These are phyloP conservation scores for Anaspis maculata DNA, from an alignment of 2,888 invertebrate genomes.

Conservation along the genomic window DNA sequence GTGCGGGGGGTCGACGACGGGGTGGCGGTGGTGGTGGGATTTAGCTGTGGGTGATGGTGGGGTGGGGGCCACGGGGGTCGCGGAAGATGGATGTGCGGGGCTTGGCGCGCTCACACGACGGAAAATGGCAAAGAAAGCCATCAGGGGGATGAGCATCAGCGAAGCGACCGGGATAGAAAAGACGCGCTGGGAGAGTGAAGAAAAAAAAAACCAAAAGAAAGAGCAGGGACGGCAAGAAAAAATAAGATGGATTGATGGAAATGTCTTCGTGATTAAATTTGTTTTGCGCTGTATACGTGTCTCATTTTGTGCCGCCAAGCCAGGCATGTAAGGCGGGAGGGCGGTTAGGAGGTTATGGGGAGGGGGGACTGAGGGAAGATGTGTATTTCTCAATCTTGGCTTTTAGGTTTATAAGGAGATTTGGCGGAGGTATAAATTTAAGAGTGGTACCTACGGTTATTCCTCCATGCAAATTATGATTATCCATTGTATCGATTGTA, in stretches of 20 bases:
- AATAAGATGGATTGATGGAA: conserved; percentile 44
- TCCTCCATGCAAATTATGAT: no score
- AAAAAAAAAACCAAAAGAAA: conserved; percentile 30
- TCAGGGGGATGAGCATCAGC: conserved; percentile 37
- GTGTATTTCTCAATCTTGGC: no score
- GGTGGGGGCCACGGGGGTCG: conserved; percentile 4
- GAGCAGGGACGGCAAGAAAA: conserved; percentile 29
- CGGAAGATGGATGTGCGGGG: conserved; percentile 25
- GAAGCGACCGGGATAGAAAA: conserved; percentile 35
- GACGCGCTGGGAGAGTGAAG: conserved; percentile 13
- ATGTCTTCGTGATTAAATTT: conserved; percentile 44
- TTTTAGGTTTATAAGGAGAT: no score
- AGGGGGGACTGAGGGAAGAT: no score
- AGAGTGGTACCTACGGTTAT: no score
- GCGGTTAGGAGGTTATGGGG: no score
- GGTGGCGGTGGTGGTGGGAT: conserved; percentile 9
- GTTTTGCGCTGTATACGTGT: conserved; percentile 41
- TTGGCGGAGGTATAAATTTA: no score
- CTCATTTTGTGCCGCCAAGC: conserved; percentile 32
- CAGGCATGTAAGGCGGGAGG: no score
- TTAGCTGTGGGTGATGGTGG: no score
- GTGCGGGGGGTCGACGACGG: conserved; percentile 20
- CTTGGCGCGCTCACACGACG: conserved; percentile 29
- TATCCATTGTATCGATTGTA: no score
- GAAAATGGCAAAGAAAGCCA: conserved; percentile 42